Evolutionary conservation across 2,797 vertebrate genomes (phyloP).

Genomic region (Malurus splendens): DNA sequence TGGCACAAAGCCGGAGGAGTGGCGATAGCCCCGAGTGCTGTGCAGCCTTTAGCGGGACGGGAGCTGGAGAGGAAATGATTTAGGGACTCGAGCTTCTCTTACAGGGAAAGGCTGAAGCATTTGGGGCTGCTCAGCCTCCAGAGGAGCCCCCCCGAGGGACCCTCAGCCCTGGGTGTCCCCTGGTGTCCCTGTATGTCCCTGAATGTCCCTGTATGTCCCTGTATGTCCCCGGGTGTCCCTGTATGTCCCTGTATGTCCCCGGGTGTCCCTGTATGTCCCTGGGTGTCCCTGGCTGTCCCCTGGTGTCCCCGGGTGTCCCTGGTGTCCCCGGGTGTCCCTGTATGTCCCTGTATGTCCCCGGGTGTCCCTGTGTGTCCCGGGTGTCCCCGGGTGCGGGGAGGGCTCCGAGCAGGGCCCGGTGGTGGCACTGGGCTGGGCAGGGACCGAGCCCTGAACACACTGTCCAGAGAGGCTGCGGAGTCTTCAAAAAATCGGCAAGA

Average conservation of each 20-base stretch:
- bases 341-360: too few relatives aligned
- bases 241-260: background rate
- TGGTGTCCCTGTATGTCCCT: background rate
- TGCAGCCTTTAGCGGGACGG: background rate
- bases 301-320: too few relatives aligned
- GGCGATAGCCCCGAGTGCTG: rapidly evolving
- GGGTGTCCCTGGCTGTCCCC: too few relatives aligned
- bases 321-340: too few relatives aligned
- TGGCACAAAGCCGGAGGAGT: background rate
- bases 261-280: background rate
- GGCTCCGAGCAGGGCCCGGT: background rate
- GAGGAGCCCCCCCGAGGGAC: background rate
- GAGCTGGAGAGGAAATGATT: background rate
- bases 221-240: background rate
- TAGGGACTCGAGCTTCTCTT: background rate
- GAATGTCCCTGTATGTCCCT: background rate
- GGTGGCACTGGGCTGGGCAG: background rate
- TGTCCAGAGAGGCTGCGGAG: background rate
- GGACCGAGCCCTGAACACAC: rapidly evolving
- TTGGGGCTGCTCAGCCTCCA: background rate
- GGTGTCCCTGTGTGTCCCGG: background rate
- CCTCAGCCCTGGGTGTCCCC: background rate
- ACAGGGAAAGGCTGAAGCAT: background rate
- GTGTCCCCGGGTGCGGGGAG: background rate
- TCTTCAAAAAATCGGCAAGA: too few relatives aligned